Evolutionary conservation across 2,113 vertebrate genomes (phyloP).

Genomic region (Indicator maculatus): DNA sequence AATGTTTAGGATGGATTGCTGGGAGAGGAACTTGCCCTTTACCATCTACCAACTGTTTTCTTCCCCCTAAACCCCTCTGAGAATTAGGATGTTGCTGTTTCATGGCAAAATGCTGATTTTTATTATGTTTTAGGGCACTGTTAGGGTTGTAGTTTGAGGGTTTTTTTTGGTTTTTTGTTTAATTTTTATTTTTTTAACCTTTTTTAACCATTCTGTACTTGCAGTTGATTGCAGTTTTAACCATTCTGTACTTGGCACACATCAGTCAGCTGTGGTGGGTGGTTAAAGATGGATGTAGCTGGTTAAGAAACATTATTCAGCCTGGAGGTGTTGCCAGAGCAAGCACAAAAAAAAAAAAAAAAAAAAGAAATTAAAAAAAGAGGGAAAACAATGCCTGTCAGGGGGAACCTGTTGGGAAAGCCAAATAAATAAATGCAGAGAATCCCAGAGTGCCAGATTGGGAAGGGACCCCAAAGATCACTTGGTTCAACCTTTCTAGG

Average conservation of each 20-base stretch:
- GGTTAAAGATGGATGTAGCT: constrained; percentile 6
- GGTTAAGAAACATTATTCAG: constrained; percentile 62
- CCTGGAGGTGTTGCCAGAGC: constrained; percentile 58
- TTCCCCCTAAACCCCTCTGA: constrained; percentile 21
- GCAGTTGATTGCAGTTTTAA: background rate
- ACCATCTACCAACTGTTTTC: constrained; percentile 15
- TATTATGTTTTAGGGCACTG: constrained; percentile 41
- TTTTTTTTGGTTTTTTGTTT: background rate
- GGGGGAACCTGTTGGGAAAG: background rate
- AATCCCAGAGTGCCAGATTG: background rate
- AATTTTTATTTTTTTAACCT: no score
- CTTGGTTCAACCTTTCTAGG: no score
- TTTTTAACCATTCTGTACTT: no score
- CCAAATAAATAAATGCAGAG: background rate
- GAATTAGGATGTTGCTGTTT: constrained; percentile 24
- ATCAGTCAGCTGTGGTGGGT: background rate
- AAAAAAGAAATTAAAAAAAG: background rate
- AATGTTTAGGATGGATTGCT: background rate
- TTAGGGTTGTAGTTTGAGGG: background rate
- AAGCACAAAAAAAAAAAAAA: background rate
- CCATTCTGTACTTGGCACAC: background rate
- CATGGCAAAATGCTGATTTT: background rate
- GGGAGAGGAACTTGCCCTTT: background rate
- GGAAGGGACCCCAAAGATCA: no score
- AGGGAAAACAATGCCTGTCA: constrained; percentile 28